A percentile compares a stretch with the other conserved stretches of the same genome.
Conservation (phyloP, 2,113 vertebrate genomes). For the Aramus guarauna region DNA sequence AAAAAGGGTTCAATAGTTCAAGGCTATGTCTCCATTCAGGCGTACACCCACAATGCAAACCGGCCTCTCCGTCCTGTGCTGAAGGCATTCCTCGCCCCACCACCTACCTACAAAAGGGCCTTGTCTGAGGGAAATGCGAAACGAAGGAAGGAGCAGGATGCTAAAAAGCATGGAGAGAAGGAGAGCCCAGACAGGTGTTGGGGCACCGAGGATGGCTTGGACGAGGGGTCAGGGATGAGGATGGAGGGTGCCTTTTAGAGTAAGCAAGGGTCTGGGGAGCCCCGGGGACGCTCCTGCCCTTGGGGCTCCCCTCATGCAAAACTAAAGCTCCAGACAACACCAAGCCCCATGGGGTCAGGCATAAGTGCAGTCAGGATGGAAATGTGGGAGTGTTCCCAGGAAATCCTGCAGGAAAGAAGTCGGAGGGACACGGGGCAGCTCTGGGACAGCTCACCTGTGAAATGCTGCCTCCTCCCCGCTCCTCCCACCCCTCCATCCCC, state of each 20-base stretch:
- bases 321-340: not conserved
- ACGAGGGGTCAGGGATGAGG: not conserved
- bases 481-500: not conserved
- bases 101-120: constrained; percentile 30
- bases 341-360: not conserved
- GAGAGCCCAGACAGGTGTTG: not conserved
- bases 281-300: not conserved
- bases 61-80: not conserved
- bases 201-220: not conserved
- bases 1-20: constrained; percentile 58
- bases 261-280: not conserved
- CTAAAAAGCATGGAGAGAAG: not conserved
- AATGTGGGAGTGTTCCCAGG: not conserved
- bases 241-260: not conserved
- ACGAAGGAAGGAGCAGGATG: not conserved
- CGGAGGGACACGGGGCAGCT: fast-evolving
- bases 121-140: not conserved
- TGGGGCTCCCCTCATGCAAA: not conserved
- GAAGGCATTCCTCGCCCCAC: constrained; percentile 2
- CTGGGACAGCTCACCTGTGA: fast-evolving
- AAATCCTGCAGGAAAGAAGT: not conserved
- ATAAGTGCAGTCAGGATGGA: not conserved
- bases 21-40: constrained; percentile 41
- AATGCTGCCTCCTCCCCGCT: not conserved
- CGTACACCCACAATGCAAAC: not conserved